phyloP scores from a whole-genome alignment of 2,888 invertebrate species.

The Euplexia lucipara region DNA sequence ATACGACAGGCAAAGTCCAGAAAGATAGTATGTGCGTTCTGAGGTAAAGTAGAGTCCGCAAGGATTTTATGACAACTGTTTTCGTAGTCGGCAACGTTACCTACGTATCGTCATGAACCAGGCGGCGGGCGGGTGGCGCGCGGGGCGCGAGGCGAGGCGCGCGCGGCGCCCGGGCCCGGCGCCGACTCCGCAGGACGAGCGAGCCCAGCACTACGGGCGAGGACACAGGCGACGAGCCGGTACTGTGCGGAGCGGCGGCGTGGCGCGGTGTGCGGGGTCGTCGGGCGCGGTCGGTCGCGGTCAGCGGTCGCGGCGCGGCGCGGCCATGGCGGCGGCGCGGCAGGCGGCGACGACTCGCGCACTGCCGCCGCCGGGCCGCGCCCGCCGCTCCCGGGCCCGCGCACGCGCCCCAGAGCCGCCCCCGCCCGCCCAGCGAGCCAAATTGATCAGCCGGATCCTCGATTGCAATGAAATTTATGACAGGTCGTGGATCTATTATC shows the following conservation, averaged over 20 bases:
- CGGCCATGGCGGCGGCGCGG: constrained; percentile 87
- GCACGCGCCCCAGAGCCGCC: constrained; percentile 66
- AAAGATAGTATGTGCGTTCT: constrained; percentile 64
- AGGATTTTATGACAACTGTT: constrained; percentile 72
- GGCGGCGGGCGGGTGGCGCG: constrained; percentile 71
- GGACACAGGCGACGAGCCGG: constrained; percentile 53
- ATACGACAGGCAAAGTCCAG: constrained; percentile 73
- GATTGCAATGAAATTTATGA: constrained; percentile 90
- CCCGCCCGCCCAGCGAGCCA: constrained; percentile 69
- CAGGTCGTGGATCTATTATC: constrained; percentile 88
- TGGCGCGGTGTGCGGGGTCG: constrained; percentile 70
- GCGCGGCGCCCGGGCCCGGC: constrained; percentile 67
- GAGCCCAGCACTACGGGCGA: constrained; percentile 70
- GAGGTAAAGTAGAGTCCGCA: constrained; percentile 69
- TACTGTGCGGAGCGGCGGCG: constrained; percentile 80
- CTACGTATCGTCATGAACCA: constrained; percentile 81
- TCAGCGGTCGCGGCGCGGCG: constrained; percentile 85
- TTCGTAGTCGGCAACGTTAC: constrained; percentile 79
- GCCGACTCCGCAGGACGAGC: constrained; percentile 74
- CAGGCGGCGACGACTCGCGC: constrained; percentile 84
- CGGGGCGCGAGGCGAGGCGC: constrained; percentile 68
- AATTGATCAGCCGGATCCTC: constrained; percentile 89
- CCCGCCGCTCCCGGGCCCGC: constrained; percentile 71
- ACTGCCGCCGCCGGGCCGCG: constrained; percentile 82
- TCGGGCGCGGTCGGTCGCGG: constrained; percentile 80